Percentiles rank a stretch among this genome's conserved stretches.
Conservation (phyloP, 2,888 invertebrate genomes). For the Megastigmus dorsalis region DNA sequence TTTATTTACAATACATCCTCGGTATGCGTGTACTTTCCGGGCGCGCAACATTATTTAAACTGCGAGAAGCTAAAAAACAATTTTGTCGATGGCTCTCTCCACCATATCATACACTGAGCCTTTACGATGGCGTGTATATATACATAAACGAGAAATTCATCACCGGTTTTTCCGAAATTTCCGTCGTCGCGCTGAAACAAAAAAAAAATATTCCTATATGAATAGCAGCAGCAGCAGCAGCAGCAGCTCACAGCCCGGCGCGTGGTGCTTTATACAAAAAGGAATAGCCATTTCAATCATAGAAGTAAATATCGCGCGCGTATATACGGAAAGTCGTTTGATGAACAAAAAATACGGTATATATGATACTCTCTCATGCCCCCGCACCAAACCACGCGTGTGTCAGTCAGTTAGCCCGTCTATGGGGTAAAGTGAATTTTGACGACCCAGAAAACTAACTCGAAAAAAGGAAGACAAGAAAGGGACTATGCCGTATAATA, state of each 20-base stretch:
- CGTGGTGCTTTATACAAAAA: too few relatives aligned
- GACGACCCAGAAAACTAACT: not conserved
- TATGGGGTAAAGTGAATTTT: slow-evolving; percentile 14
- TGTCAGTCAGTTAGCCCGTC: not conserved
- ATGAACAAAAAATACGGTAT: not conserved
- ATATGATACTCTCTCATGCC: too few relatives aligned
- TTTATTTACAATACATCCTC: not conserved
- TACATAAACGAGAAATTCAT: too few relatives aligned
- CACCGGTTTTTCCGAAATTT: too few relatives aligned
- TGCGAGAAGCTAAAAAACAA: slow-evolving; percentile 9
- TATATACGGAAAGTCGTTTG: not conserved
- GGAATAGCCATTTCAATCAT: slow-evolving; percentile 16
- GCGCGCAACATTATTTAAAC: not conserved
- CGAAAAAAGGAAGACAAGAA: not conserved
- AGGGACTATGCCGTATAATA: too few relatives aligned
- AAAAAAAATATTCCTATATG: too few relatives aligned
- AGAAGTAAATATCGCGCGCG: not conserved
- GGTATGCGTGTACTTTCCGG: not conserved
- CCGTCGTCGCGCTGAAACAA: too few relatives aligned
- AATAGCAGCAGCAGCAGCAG: too few relatives aligned
- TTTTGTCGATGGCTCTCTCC: not conserved
- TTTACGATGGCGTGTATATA: too few relatives aligned
- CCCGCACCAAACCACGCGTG: too few relatives aligned
- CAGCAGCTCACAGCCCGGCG: too few relatives aligned
- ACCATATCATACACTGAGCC: too few relatives aligned